These are phyloP conservation scores for Lepilemur septentrionalis DNA, from an alignment of 2,797 vertebrate genomes.

Conservation along the genomic window DNA sequence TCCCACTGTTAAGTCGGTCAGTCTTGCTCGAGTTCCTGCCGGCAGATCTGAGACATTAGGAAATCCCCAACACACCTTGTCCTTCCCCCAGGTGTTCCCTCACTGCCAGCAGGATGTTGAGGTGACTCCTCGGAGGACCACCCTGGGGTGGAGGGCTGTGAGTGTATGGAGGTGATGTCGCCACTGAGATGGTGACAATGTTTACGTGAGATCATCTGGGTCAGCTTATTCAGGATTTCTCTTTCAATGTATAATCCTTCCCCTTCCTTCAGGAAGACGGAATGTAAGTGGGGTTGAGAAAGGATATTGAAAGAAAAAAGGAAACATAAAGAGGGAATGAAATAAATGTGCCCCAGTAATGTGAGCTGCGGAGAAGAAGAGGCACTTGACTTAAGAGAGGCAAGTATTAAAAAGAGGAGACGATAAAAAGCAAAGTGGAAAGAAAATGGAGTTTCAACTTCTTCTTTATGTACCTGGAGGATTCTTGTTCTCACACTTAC, in stretches of 20 bases:
- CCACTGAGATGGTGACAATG: not conserved
- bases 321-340: not conserved
- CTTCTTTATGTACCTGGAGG: not conserved
- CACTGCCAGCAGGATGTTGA: not conserved
- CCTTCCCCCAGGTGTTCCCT: not conserved
- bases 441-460: not conserved
- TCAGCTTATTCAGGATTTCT: not conserved
- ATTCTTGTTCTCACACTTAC: not conserved
- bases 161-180: not conserved
- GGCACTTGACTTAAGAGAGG: not conserved
- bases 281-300: not conserved
- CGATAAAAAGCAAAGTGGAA: not conserved
- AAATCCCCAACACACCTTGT: conserved; percentile 29
- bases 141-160: not conserved
- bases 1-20: not conserved
- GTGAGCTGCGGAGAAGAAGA: not conserved
- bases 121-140: not conserved
- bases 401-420: not conserved
- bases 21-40: conserved; percentile 2
- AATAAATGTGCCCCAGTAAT: not conserved
- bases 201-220: not conserved
- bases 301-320: not conserved
- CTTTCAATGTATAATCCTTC: too few species aligned
- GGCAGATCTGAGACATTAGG: conserved; percentile 14
- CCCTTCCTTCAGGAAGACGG: not conserved